Percentiles rank a stretch among this genome's conserved stretches.
phyloP scores from a whole-genome alignment of 1,140 invertebrate genomes.

The Drosophila suzukii region DNA sequence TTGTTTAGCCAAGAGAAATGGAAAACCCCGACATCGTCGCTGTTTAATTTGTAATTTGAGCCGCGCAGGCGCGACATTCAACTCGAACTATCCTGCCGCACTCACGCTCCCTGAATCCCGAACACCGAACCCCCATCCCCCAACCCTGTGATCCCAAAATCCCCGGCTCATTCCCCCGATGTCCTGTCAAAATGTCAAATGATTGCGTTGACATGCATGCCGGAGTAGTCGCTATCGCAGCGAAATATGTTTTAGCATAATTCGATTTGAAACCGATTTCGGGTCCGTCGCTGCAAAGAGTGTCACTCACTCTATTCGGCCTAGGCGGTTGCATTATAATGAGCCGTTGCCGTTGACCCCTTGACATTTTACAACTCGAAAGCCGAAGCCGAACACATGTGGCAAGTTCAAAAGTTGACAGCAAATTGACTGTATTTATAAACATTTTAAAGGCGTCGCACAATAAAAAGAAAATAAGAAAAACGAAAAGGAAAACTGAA shows the following conservation, averaged over 20 bases:
- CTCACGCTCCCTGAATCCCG: conserved; percentile 11
- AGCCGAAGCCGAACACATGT: conserved; percentile 72
- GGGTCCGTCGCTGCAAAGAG: conserved; percentile 24
- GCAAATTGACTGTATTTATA: conserved; percentile 83
- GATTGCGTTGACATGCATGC: conserved; percentile 72
- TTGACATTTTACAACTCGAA: conserved; percentile 62
- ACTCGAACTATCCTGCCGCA: conserved; percentile 48
- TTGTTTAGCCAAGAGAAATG: conserved; percentile 36
- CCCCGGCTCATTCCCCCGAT: not conserved
- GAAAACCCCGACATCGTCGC: conserved; percentile 12
- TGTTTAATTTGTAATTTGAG: conserved; percentile 64
- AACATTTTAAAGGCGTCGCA: conserved; percentile 68
- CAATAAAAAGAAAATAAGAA: conserved; percentile 40
- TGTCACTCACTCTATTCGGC: conserved; percentile 53
- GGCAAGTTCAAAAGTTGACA: conserved; percentile 81
- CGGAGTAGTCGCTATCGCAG: conserved; percentile 38
- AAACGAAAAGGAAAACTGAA: conserved; percentile 25
- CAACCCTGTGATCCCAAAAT: not conserved
- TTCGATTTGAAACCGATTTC: conserved; percentile 47
- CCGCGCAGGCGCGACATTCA: conserved; percentile 47
- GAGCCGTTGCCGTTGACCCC: conserved; percentile 60
- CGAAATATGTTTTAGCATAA: conserved; percentile 47
- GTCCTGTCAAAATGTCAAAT: conserved; percentile 81
- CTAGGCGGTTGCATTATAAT: conserved; percentile 43
- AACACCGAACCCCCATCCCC: not conserved